Conservation (phyloP, 2,113 vertebrate genomes). For the Apistogramma diplotaenia region DNA sequence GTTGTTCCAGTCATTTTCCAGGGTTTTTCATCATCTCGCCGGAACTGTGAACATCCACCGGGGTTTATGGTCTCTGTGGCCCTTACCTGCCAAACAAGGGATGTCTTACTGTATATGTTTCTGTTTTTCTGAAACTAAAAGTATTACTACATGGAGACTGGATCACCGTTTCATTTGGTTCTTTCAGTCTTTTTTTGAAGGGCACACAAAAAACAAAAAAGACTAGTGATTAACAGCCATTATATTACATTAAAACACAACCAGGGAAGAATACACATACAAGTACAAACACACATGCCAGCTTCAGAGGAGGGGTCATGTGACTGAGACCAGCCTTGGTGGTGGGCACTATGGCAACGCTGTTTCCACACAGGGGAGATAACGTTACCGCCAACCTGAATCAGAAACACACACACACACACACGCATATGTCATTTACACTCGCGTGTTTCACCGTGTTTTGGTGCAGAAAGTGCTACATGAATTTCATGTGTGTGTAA, state of each 20-base stretch:
- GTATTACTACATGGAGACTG: not conserved
- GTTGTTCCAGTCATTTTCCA: too few species aligned
- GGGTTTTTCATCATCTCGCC: too few species aligned
- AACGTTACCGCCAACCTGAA: constrained; percentile 34
- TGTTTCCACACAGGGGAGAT: constrained; percentile 47
- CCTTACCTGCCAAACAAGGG: not conserved
- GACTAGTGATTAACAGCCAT: not conserved
- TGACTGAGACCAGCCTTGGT: constrained; percentile 33
- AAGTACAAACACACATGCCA: not conserved
- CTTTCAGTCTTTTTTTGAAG: not conserved
- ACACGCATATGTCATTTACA: not conserved
- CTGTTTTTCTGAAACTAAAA: not conserved
- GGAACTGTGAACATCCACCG: too few species aligned
- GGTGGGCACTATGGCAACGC: constrained; percentile 49
- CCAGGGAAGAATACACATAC: not conserved
- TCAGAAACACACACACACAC: not conserved
- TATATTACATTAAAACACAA: not conserved
- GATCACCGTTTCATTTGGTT: not conserved
- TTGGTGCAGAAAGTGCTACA: not conserved
- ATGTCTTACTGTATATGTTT: not conserved
- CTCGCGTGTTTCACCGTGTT: not conserved
- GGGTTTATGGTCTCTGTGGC: too few species aligned
- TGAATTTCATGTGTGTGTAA: too few species aligned
- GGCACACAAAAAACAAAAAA: not conserved
- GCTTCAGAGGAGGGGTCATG: constrained; percentile 35